Percentiles rank a stretch among this genome's conserved stretches.
phyloP scores from a whole-genome alignment of 2,797 vertebrate genomes.

The Falco biarmicus region DNA sequence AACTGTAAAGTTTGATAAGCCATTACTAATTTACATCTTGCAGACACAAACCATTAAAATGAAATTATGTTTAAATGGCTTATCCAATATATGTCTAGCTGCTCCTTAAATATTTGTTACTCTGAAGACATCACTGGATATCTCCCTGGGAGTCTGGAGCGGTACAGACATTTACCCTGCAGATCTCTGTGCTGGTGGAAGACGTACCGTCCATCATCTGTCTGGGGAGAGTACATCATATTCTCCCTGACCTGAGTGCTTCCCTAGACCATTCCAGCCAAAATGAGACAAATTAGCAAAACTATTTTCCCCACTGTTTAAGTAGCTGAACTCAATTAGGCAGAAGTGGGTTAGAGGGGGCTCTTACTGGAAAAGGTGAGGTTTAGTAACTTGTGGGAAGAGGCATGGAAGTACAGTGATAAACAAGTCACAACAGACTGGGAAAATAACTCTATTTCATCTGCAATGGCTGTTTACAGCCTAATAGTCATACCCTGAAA shows the following conservation, averaged over 20 bases:
- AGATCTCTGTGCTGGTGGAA: background rate
- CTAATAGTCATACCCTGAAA: background rate
- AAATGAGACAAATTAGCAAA: background rate
- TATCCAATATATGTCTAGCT: slow-evolving; percentile 62
- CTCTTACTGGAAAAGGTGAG: background rate
- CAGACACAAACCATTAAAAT: slow-evolving; percentile 72
- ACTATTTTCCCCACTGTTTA: background rate
- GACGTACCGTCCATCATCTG: background rate
- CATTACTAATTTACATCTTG: slow-evolving; percentile 68
- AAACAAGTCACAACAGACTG: background rate
- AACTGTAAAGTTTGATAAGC: slow-evolving; percentile 68
- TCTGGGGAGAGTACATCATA: background rate
- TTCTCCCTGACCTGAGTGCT: background rate
- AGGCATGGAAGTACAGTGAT: background rate
- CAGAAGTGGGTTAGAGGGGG: background rate
- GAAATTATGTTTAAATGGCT: slow-evolving; percentile 65
- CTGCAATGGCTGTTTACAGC: background rate
- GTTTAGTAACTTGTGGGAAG: background rate
- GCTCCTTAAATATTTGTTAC: slow-evolving; percentile 53
- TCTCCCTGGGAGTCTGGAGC: background rate
- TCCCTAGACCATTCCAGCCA: background rate
- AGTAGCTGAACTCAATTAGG: background rate
- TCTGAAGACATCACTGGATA: background rate
- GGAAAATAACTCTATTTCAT: background rate
- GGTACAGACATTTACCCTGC: background rate